A percentile compares a stretch with the other conserved stretches of the same genome.
Conservation (phyloP, 2,888 invertebrate genomes). For the Osmoderma eremita region DNA sequence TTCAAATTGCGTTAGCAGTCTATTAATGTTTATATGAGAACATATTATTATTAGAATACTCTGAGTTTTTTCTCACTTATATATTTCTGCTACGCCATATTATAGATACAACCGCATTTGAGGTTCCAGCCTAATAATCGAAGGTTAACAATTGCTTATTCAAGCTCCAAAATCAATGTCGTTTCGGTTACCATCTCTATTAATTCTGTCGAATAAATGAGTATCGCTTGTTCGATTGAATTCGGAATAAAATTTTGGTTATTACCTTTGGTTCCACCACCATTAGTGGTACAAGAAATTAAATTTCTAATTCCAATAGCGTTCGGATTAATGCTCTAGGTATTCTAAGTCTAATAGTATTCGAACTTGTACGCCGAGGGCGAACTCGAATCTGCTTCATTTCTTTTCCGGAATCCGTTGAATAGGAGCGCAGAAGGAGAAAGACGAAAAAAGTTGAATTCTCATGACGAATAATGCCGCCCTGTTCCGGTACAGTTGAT, state of each 20-base stretch:
- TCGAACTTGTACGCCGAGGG: background rate
- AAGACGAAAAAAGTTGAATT: slow-evolving; percentile 33
- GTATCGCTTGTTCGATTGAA: slow-evolving; percentile 1
- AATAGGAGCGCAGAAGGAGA: slow-evolving; percentile 20
- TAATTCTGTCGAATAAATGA: slow-evolving; percentile 11
- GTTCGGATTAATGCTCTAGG: slow-evolving; percentile 8
- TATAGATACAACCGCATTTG: slow-evolving; percentile 4
- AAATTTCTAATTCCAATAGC: slow-evolving; percentile 10
- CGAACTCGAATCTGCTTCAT: slow-evolving; percentile 15
- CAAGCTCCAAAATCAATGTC: slow-evolving; percentile 4
- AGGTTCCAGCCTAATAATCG: slow-evolving; percentile 10
- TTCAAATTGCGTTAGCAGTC: too few relatives aligned
- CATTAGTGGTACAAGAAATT: slow-evolving; percentile 7
- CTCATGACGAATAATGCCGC: slow-evolving; percentile 35
- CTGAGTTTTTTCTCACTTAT: background rate
- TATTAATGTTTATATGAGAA: too few relatives aligned
- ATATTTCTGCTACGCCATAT: background rate
- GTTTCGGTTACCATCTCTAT: background rate
- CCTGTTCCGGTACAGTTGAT: slow-evolving; percentile 37
- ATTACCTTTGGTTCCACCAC: background rate
- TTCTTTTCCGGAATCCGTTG: slow-evolving; percentile 9
- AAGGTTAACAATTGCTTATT: slow-evolving; percentile 24
- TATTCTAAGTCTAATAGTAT: slow-evolving; percentile 19
- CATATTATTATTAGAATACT: background rate
- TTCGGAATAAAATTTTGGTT: background rate